Evolutionary conservation across 2,797 vertebrate genomes (phyloP).

Genomic region (Chiroxiphia lanceolata): DNA sequence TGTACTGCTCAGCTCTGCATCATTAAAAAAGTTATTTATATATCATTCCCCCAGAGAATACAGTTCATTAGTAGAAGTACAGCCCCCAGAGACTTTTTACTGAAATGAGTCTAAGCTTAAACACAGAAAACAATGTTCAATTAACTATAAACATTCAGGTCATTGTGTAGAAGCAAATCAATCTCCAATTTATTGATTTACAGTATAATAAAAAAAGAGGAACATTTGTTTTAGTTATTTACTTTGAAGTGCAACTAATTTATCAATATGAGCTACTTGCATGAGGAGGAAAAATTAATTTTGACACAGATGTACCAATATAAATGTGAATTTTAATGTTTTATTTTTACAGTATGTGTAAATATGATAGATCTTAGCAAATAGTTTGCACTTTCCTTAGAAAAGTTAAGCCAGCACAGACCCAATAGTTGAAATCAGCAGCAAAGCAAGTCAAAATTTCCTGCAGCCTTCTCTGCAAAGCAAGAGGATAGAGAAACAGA

Average conservation of each 20-base stretch:
- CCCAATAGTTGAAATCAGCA: not conserved
- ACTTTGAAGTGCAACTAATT: slow-evolving; percentile 41
- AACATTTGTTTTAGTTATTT: slow-evolving; percentile 25
- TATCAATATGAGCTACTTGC: not conserved
- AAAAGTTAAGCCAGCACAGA: not conserved
- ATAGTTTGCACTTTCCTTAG: not conserved
- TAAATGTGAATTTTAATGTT: slow-evolving; percentile 1
- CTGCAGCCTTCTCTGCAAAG: not conserved
- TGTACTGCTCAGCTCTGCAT: not conserved
- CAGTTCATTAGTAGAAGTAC: slow-evolving; percentile 45
- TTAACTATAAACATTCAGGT: slow-evolving; percentile 58
- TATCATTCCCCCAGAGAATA: slow-evolving; percentile 26
- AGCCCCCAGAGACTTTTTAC: slow-evolving; percentile 40
- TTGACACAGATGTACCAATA: not conserved
- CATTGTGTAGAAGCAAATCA: slow-evolving; percentile 43
- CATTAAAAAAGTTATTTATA: slow-evolving; percentile 55
- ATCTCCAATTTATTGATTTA: slow-evolving; percentile 45
- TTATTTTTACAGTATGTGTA: not conserved
- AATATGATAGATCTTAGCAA: not conserved
- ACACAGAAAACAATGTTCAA: slow-evolving; percentile 57
- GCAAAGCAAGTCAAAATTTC: not conserved
- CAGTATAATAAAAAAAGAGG: not conserved
- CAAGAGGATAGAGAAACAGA: not conserved
- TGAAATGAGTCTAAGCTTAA: slow-evolving; percentile 59
- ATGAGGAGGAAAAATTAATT: not conserved